phyloP scores from a whole-genome alignment of 64 coral and sea anemone species.

The Montipora foliosa region DNA sequence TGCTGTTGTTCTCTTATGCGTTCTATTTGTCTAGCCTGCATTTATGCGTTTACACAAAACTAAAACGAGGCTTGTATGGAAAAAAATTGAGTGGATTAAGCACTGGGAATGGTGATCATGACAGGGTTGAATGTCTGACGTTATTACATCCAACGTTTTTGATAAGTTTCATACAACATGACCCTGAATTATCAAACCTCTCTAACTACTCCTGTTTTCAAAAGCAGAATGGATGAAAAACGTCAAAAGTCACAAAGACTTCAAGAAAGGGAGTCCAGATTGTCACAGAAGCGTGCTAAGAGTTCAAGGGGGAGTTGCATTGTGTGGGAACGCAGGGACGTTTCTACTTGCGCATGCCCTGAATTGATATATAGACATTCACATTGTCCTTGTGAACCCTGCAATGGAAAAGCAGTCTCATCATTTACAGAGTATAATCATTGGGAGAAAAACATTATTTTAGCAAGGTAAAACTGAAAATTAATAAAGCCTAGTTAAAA shows the following conservation, averaged over 20 bases:
- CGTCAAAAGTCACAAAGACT: slow-evolving; percentile 1
- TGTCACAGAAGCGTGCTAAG: neutral
- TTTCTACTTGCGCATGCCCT: slow-evolving; percentile 9
- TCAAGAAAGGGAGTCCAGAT: neutral
- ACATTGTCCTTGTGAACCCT: slow-evolving; percentile 34
- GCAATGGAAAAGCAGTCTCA: slow-evolving; percentile 35
- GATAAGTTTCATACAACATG: neutral
- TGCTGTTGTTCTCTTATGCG: neutral
- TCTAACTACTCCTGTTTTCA: neutral
- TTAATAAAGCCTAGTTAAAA: neutral
- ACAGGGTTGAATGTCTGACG: neutral
- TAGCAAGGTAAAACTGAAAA: neutral
- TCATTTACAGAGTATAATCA: slow-evolving; percentile 17
- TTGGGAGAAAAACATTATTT: slow-evolving; percentile 26
- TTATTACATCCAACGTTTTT: slow-evolving; percentile 8
- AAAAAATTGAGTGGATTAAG: neutral
- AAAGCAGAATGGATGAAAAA: slow-evolving; percentile 1
- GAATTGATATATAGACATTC: slow-evolving; percentile 20
- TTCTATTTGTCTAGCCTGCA: neutral
- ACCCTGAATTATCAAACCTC: slow-evolving; percentile 8
- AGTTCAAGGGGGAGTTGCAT: neutral
- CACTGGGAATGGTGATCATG: slow-evolving; percentile 14
- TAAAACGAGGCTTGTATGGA: neutral
- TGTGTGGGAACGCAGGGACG: neutral
- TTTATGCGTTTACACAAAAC: slow-evolving; percentile 1